Percentiles rank a stretch among this genome's conserved stretches.
Conservation (phyloP, 2,888 invertebrate species). For the Callimorpha dominula region DNA sequence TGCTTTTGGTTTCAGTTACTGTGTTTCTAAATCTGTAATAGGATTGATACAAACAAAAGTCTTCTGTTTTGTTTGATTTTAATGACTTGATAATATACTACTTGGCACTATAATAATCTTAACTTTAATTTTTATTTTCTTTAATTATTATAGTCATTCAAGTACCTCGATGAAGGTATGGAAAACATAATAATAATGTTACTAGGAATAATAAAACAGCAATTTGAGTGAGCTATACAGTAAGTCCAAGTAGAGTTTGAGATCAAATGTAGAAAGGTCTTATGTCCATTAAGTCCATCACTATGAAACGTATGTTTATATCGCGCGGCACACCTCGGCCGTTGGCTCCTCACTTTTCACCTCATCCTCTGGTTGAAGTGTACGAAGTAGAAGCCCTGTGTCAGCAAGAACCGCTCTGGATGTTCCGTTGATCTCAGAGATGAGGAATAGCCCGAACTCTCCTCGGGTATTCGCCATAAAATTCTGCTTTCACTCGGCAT, state of each 20-base stretch:
- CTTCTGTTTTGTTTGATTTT: too few species aligned
- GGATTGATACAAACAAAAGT: too few species aligned
- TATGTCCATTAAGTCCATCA: conserved; percentile 54
- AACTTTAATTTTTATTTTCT: conserved; percentile 72
- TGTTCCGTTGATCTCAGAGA: conserved; percentile 83
- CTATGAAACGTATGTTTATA: conserved; percentile 40
- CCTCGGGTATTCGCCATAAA: conserved; percentile 80
- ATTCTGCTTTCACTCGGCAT: conserved; percentile 80
- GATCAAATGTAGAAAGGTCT: conserved; percentile 82
- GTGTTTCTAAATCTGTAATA: too few species aligned
- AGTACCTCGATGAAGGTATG: conserved; percentile 70
- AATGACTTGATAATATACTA: too few species aligned
- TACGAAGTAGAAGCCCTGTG: conserved; percentile 73
- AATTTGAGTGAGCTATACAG: conserved; percentile 77
- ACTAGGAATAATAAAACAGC: conserved; percentile 84
- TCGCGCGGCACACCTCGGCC: conserved; percentile 47
- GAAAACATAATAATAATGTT: conserved; percentile 73
- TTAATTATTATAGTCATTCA: conserved; percentile 80
- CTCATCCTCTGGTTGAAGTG: conserved; percentile 63
- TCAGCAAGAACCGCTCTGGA: conserved; percentile 76
- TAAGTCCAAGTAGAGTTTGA: conserved; percentile 78
- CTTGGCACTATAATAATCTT: conserved; percentile 37
- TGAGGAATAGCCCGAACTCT: conserved; percentile 68
- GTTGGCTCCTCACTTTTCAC: conserved; percentile 57
- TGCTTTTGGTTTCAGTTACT: too few species aligned